A percentile compares a stretch with the other conserved stretches of the same genome.
phyloP scores from a whole-genome alignment of 2,797 vertebrate genomes.

The Kryptolebias ocellatus region DNA sequence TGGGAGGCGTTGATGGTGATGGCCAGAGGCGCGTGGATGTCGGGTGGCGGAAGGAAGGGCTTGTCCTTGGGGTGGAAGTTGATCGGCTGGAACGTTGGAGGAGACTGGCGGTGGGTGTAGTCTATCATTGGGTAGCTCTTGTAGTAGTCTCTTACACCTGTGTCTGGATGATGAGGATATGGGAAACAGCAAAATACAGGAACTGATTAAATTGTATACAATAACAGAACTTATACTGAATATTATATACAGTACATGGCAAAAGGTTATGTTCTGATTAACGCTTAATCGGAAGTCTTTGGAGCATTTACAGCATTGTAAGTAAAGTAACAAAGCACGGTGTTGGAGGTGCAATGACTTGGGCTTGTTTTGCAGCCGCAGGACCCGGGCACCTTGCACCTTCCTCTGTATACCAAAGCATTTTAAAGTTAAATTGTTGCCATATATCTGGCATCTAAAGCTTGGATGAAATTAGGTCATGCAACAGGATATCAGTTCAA shows the following conservation, averaged over 20 bases:
- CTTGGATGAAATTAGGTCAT: too few species aligned
- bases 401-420: too few species aligned
- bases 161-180: constrained; percentile 74
- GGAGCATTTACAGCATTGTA: too few species aligned
- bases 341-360: too few species aligned
- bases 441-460: too few species aligned
- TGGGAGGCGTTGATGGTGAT: constrained; percentile 83
- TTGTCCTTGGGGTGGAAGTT: constrained; percentile 84
- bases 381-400: too few species aligned
- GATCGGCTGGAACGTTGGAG: constrained; percentile 84
- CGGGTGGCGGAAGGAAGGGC: constrained; percentile 82
- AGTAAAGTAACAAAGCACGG: too few species aligned
- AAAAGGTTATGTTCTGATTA: too few species aligned
- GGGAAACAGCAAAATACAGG: constrained; percentile 14
- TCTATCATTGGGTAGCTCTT: constrained; percentile 86
- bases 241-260: not conserved
- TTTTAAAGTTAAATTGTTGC: too few species aligned
- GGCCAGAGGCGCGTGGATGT: constrained; percentile 83
- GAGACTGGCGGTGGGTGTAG: constrained; percentile 76
- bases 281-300: too few species aligned
- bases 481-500: too few species aligned
- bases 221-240: constrained; percentile 51
- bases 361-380: too few species aligned
- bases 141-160: constrained; percentile 86
- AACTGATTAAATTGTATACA: not conserved